Conservation (phyloP, 1,140 invertebrate genomes). For the Aphidius gifuensis region DNA sequence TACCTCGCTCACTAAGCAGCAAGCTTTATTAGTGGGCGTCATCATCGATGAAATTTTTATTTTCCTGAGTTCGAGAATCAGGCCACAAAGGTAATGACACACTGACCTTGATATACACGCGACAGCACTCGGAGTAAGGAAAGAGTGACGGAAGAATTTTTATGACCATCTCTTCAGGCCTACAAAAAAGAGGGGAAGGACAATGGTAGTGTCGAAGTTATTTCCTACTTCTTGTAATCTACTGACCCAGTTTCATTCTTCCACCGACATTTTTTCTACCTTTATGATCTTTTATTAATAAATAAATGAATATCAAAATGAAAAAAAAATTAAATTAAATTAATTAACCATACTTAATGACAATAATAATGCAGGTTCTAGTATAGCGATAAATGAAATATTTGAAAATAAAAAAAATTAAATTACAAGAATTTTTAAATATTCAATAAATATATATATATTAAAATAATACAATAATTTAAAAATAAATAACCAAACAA, state of each 20-base stretch:
- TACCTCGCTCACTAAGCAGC: no score
- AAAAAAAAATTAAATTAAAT: conserved; percentile 12
- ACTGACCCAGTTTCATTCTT: conserved; percentile 37
- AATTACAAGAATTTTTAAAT: not conserved
- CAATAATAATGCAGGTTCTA: not conserved
- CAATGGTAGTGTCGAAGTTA: conserved; percentile 33
- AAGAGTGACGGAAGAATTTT: conserved; percentile 11
- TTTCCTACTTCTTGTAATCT: conserved; percentile 25
- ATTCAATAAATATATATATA: no score
- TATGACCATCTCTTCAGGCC: not conserved
- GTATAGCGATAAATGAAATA: conserved; percentile 15
- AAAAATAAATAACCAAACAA: conserved; percentile 26
- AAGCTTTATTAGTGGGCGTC: no score
- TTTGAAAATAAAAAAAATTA: conserved; percentile 7
- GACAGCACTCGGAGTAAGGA: not conserved
- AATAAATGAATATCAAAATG: conserved; percentile 15
- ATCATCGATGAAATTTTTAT: no score
- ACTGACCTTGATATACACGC: conserved; percentile 42
- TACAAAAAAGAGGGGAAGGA: conserved; percentile 1
- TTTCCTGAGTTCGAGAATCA: no score
- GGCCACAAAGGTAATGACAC: conserved; percentile 32
- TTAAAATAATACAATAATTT: conserved; percentile 25
- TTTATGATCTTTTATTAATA: conserved; percentile 30
- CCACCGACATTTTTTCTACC: conserved; percentile 22
- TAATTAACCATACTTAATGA: no score